Evolutionary conservation across 2,888 invertebrate genomes (phyloP).

Genomic region (Frankliniella fusca): DNA sequence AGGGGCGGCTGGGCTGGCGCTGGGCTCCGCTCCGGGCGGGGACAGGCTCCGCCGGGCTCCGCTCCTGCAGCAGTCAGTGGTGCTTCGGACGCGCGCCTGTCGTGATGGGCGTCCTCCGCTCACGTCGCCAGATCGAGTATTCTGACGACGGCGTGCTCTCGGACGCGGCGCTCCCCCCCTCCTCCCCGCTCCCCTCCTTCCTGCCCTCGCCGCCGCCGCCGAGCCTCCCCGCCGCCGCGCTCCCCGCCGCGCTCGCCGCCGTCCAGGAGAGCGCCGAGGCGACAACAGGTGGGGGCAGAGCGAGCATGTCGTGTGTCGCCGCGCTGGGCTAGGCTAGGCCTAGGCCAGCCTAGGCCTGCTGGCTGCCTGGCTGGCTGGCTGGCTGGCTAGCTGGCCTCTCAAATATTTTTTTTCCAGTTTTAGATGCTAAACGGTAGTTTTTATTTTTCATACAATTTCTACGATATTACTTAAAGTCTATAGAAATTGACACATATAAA

Average conservation of each 20-base stretch:
- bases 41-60: too few species aligned
- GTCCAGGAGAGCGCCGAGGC: neutral
- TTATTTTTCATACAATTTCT: too few species aligned
- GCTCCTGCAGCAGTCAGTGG: neutral
- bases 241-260: neutral
- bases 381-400: too few species aligned
- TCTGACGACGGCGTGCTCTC: neutral
- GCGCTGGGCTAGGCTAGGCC: neutral
- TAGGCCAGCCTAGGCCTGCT: too few species aligned
- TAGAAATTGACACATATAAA: too few species aligned
- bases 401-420: too few species aligned
- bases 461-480: too few species aligned
- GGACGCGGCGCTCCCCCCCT: neutral
- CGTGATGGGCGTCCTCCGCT: slow-evolving; percentile 1
- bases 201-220: neutral
- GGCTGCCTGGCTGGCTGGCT: too few species aligned
- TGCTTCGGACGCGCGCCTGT: neutral
- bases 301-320: neutral
- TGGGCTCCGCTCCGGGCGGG: neutral
- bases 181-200: neutral
- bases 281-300: neutral
- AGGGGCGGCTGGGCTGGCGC: neutral
- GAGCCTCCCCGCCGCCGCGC: neutral
- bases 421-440: too few species aligned
- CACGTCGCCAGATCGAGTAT: slow-evolving; percentile 1